phyloP scores from a whole-genome alignment of 2,113 vertebrate genomes.

The Megalops atlanticus region DNA sequence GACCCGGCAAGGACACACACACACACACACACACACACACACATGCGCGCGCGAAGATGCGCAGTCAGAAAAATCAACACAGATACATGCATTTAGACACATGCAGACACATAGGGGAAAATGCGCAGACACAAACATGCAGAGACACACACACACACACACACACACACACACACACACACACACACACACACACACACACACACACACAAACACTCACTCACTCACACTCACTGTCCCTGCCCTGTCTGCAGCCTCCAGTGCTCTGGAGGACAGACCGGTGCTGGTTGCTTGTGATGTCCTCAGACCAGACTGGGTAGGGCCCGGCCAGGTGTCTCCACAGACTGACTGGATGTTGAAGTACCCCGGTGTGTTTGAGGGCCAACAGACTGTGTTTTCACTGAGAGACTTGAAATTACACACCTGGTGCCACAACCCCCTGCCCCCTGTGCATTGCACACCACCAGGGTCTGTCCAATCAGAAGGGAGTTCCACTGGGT shows the following conservation, averaged over 20 bases:
- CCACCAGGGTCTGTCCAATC: not conserved
- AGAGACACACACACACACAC: not conserved
- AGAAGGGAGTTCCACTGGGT: not conserved
- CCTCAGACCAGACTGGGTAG: not conserved
- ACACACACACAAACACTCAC: not conserved
- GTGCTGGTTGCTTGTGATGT: conserved; percentile 61
- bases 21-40: not conserved
- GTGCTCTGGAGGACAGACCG: conserved; percentile 58
- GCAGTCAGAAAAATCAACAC: no score
- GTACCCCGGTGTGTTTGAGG: not conserved
- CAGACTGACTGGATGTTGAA: not conserved
- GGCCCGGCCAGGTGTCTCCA: not conserved
- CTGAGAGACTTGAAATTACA: not conserved
- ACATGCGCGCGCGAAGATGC: no score
- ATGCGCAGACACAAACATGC: not conserved
- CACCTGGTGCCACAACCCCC: not conserved
- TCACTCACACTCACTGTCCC: not conserved
- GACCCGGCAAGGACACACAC: not conserved
- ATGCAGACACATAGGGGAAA: not conserved
- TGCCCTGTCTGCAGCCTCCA: not conserved
- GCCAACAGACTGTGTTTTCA: not conserved
- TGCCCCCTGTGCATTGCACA: not conserved
- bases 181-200: not conserved
- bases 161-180: not conserved
- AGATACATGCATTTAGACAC: not conserved